Percentiles rank a stretch among this genome's conserved stretches.
Evolutionary conservation across 2,113 vertebrate genomes (phyloP).

Genomic region (Thunnus maccoyii): DNA sequence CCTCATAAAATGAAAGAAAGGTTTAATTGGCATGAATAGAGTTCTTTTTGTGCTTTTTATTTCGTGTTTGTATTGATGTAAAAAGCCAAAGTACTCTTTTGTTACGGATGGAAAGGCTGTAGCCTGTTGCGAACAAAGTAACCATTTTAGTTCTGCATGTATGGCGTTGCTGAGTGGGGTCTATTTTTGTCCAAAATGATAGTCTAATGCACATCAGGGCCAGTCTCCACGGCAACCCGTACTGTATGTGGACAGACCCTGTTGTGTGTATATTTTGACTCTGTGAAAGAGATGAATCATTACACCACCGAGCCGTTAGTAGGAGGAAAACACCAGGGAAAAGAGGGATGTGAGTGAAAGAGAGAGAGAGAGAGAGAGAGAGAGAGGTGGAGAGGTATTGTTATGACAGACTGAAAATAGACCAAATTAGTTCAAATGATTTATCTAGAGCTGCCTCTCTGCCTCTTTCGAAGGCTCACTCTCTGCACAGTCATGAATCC

Average conservation of each 20-base stretch:
- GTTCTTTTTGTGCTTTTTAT: background rate
- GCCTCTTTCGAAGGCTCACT: slow-evolving; percentile 66
- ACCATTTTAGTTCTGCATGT: slow-evolving; percentile 32
- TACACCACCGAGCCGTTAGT: slow-evolving; percentile 55
- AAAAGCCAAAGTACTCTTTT: background rate
- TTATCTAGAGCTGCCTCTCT: slow-evolving; percentile 58
- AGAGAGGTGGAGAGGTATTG: slow-evolving; percentile 62
- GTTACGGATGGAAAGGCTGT: background rate
- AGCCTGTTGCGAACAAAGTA: slow-evolving; percentile 36
- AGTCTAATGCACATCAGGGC: slow-evolving; percentile 69
- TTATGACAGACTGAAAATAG: slow-evolving; percentile 82
- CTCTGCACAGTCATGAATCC: slow-evolving; percentile 63
- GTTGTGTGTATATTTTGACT: slow-evolving; percentile 77
- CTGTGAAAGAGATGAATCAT: slow-evolving; percentile 67
- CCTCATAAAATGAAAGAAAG: background rate
- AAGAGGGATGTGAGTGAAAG: slow-evolving; percentile 53
- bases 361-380: slow-evolving; percentile 58
- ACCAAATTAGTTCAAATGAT: slow-evolving; percentile 77
- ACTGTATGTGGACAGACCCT: slow-evolving; percentile 67
- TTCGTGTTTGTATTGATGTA: slow-evolving; percentile 16
- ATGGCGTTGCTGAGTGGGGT: slow-evolving; percentile 46
- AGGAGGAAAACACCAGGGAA: slow-evolving; percentile 62
- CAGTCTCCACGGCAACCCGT: slow-evolving; percentile 80
- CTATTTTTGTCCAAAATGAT: slow-evolving; percentile 73
- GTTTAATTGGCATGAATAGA: background rate